Base-by-base conservation (phyloP, 2,113 vertebrate genomes). In the Salvator merianae region DNA sequence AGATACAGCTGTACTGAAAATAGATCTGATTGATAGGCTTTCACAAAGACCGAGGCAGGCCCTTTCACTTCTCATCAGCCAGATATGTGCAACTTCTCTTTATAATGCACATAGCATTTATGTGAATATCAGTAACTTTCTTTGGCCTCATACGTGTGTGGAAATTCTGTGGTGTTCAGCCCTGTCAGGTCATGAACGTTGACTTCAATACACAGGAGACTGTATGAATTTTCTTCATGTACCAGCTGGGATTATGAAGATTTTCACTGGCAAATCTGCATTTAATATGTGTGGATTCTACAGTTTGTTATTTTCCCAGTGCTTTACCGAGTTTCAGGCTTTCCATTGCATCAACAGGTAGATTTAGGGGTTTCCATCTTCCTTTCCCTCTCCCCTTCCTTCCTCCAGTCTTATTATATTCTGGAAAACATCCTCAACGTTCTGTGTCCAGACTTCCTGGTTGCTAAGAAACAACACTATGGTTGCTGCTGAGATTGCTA, bases 401-500 rank as follows among this genome's bases (percentile, higher is more conserved):
- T 24, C 70, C 38, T 10, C 10, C 50, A 62, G 66, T 65, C 71
- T 59, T 43, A 79, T 79, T 63, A 72, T 38, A 36, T 79, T 85
- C 40, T 85, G 70, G 53, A 79, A 85, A 85, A 65, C 77, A 65
- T 85, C 83, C 53, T 74, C 71, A 47, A 38, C 55, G 30, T 40
- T 71, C 50, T 43, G 70, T 82, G 81, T 82, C 83, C 77, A 79
- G 77, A 79, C 70, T 70, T 85, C 53, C 55, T 50, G 77, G 83
- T 85, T 85, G 83, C 83, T 85, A 85, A 85, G 83, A 79, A 79
- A 85, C 83, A 55, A 65, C 38, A 20, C 30, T 73, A 72, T 14
- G 68, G 68, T 69, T 85, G 77, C 76, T 36, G 38, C 36, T 9
- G 50, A 71, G 50, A 84, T 84, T 47, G 75, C 77, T 85, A 85